Evolutionary conservation across 2,797 vertebrate species (phyloP).

Genomic region (Sphaeramia orbicularis): DNA sequence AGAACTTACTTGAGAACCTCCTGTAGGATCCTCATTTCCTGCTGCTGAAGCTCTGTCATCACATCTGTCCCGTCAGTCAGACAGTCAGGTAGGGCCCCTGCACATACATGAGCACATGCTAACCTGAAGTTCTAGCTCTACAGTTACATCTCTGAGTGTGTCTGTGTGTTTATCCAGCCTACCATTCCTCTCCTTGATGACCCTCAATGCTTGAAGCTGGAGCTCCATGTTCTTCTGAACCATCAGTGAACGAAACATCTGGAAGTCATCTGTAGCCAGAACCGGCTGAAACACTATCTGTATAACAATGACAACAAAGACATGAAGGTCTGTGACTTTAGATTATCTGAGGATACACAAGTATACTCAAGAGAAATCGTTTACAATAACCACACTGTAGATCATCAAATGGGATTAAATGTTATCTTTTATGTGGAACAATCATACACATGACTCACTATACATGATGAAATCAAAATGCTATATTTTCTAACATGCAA

Average conservation of each 20-base stretch:
- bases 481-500: too few species aligned
- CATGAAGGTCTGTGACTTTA: not conserved
- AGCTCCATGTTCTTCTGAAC: conserved; percentile 98
- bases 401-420: too few species aligned
- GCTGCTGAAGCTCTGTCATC: conserved; percentile 93
- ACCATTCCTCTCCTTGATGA: conserved; percentile 98
- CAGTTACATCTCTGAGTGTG: not conserved
- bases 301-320: conserved; percentile 17
- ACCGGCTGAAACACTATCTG: conserved; percentile 94
- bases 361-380: too few species aligned
- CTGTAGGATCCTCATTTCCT: conserved; percentile 95
- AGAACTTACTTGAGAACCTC: conserved; percentile 93
- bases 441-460: too few species aligned
- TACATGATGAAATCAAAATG: too few species aligned
- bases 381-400: too few species aligned
- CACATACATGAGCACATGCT: conserved; percentile 24
- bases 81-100: conserved; percentile 95
- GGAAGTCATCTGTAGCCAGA: conserved; percentile 96
- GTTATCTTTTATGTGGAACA: too few species aligned
- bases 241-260: conserved; percentile 96
- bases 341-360: too few species aligned
- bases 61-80: conserved; percentile 93
- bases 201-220: conserved; percentile 95
- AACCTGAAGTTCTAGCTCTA: not conserved
- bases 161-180: conserved; percentile 32